Evolutionary conservation across 1,140 invertebrate species (phyloP).

Genomic region (Eubasilissa regina): DNA sequence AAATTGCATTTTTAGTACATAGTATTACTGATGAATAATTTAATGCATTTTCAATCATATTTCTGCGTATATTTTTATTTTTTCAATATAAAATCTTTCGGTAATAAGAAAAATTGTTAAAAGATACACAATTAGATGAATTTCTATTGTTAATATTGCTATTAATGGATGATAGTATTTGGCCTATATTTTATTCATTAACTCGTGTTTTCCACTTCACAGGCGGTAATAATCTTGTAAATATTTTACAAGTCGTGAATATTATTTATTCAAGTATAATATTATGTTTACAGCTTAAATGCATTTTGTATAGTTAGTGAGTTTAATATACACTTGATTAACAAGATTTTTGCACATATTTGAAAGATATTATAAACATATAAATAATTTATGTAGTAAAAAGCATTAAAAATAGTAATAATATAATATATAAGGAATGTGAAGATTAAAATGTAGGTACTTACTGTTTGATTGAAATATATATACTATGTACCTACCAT

Average conservation of each 20-base stretch:
- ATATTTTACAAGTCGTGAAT: constrained; percentile 7
- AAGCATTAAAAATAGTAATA: neutral
- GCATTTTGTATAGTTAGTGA: too few species aligned
- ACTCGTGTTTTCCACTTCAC: neutral
- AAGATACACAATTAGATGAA: too few species aligned
- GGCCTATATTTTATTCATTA: neutral
- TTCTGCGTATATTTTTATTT: too few species aligned
- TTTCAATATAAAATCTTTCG: too few species aligned
- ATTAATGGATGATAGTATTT: neutral
- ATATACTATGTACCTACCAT: neutral
- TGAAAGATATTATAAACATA: constrained; percentile 11
- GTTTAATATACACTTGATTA: neutral
- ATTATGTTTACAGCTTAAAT: constrained; percentile 1
- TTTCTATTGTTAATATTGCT: too few species aligned
- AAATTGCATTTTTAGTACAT: too few species aligned
- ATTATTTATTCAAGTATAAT: constrained; percentile 8
- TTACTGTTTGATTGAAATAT: too few species aligned
- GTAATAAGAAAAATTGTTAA: too few species aligned
- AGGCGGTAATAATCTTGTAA: constrained; percentile 25
- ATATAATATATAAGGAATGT: neutral
- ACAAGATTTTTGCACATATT: neutral
- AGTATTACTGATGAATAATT: too few species aligned
- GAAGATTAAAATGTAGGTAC: neutral
- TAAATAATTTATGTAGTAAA: neutral
- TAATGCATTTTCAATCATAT: too few species aligned